Base-by-base conservation (phyloP, 1,140 invertebrate species). In the Drosophila kepulauana region DNA sequence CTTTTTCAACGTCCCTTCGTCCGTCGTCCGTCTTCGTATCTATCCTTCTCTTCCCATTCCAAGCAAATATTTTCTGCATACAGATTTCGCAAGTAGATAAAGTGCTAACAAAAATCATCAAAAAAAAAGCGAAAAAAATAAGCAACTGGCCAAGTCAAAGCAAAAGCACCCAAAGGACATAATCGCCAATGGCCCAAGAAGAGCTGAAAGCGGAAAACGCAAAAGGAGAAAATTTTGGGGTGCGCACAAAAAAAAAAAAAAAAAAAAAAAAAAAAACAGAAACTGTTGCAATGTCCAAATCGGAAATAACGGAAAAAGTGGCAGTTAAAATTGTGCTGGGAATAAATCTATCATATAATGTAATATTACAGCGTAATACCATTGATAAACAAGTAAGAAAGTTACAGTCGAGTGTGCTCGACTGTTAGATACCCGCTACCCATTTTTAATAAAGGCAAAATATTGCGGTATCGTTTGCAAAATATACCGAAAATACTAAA, bases 261-360 rank as follows among this genome's bases (percentile, higher is more conserved):
- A 35, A 7, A n/a, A 64, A 43, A 52, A 28, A 6, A 15, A 16
- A 10, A 8, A 10, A 2, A 38, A 38, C 8, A 38, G 41, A 28
- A 54, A 54, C 48, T 65, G 20, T 54, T 54, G 57, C 57, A 25
- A 45, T 33, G 38, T 20, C 38, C 35, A 56, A 59, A 33, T 33
- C 51, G 51, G 51, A 65, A 65, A 52, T 43, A 76, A 54, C 56
- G 20, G 46, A 75, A 87, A 78, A 85, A 88, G 81, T 89, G 72
- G 71, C 81, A 85, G 81, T 79, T 89, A 85, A 88, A 89, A 89
- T 88, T 89, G 85, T 85, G 75, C 78, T 88, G 85, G 85, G 85
- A 88, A 88, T 88, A 89, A 89, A 88, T 88, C 81, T 75, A 89
- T 88, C 85, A 85, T 89, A 87, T 89, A 89, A 88, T 89, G 81